Base-by-base conservation (phyloP, 2,113 vertebrate genomes). In the Datnioides undecimradiatus region DNA sequence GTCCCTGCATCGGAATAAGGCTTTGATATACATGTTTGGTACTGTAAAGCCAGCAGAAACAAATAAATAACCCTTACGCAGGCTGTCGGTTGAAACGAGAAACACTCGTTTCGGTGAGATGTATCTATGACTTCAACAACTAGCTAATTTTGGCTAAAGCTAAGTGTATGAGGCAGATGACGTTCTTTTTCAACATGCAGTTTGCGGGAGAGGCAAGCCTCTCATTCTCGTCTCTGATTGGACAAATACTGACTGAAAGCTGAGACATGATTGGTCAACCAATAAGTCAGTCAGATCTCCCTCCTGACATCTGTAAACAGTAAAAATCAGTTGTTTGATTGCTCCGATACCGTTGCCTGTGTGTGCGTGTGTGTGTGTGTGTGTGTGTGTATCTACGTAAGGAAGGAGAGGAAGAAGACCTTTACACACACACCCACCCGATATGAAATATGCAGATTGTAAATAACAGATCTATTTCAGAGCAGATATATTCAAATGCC, bases 81-180 rank as follows among this genome's bases (percentile, higher is more conserved):
- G 25, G 46, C 46, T 67, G 62, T 19, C 21, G n/a, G 19, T 46
- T 79, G 27, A 73, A 52, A 62, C 51, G 17, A 29, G 41, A 66
- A 82, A 58, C 19, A 3, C 8, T 41, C 46, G 66, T 57, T 60
- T 68, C 40, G 36, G 13, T 1, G 36, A 45, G 55, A 48, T 41
- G 52, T 77, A 60, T 79, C 65, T 76, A 23, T 75, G 49, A 70
- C 65, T 71, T 73, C 52, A 36, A 65, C 57, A 59, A 21, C 70
- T 57, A 85, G 92, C 91, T 92, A 90, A 86, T 85, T 88, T 80
- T 41, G 52, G 94, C 93, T 93, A 91, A 91, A 71, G 91, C 93
- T 91, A 94, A 88, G 81, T 73, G 89, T 89, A 92, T 90, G 75
- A 93, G 69, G 80, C 90, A 85, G 90, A 93, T 95, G 94, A 95